Base-by-base conservation (phyloP, 2,888 invertebrate species). In the Stenodema calcarata region DNA sequence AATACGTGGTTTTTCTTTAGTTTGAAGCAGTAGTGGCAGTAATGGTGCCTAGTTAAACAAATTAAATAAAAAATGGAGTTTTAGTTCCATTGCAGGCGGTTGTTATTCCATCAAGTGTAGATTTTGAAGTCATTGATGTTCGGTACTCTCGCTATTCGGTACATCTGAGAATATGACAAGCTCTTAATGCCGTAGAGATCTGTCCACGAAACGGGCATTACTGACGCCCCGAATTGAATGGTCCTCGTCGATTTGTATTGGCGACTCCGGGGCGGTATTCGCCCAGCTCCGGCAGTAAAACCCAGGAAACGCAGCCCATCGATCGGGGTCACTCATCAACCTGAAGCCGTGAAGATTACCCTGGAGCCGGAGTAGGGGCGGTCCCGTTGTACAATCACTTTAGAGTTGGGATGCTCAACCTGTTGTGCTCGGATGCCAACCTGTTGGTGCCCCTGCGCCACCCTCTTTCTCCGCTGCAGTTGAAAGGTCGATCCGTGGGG, bases 351-450 rank as follows among this genome's bases (percentile, higher is more conserved):
- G 23, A 18, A 62, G 62, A 62, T 62, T 62, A 62, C 62, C 62
- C 62, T 23, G 78, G 78, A 3, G 11, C 23, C 0, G 42, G 44
- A 12, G 78, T 78, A 23, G 42, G 14, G 44, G 78, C 41, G 42
- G 44, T 78, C 78, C 78, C 78, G 78, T 78, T 78, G 78, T 78
- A 78, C 78, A 78, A 78, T 78, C 78, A 78, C 78, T 78, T 78
- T 44, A 44, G 78, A 78, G 78, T 23, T 62, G 62, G 62, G 62
- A 62, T 62, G 7, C 62, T 62, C 62, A 18, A 78, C 42, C 78
- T 75, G 75, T n/a, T 41, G 75, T 2, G n/a, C 54, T 54, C 2
- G 42, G 35, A 35, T 76, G n/a, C 41, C 76, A 76, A 76, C 76
- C 76, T 76, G 76, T 76, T 76, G 75, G 73, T 16, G 41, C 41